Conservation (phyloP, 2,797 vertebrate species). For the Lepus oiostolus region DNA sequence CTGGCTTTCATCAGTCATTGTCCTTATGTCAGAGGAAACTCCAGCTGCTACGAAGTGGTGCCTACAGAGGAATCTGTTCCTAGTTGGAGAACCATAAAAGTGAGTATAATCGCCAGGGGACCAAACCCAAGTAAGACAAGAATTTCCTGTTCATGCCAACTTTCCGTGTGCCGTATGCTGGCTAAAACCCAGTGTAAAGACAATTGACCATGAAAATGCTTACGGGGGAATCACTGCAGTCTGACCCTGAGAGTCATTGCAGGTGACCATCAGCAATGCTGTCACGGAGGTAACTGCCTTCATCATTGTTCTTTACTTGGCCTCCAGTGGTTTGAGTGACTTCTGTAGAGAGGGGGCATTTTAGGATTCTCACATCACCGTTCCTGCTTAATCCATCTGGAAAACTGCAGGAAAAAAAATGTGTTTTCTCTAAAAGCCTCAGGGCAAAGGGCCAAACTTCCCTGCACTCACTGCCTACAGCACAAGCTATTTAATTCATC, state of each 20-base stretch:
- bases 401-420: background rate
- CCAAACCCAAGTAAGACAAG: background rate
- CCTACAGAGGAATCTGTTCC: slow-evolving; percentile 88
- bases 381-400: background rate
- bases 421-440: background rate
- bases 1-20: slow-evolving; percentile 89
- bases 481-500: background rate
- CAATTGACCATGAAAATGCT: no score
- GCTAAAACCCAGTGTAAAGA: background rate
- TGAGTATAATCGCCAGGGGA: slow-evolving; percentile 86
- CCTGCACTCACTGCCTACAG: background rate
- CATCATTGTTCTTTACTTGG: background rate
- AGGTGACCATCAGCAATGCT: background rate
- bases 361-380: background rate
- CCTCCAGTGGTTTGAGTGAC: background rate
- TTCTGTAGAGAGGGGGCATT: background rate
- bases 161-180: background rate
- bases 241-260: background rate
- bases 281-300: background rate
- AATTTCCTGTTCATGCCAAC: background rate
- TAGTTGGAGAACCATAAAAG: slow-evolving; percentile 91
- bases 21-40: slow-evolving; percentile 87
- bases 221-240: no score
- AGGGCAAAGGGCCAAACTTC: background rate
- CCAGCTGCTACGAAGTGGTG: slow-evolving; percentile 88